Evolutionary conservation across 2,888 invertebrate genomes (phyloP), one percentile per base, ranked within the genome.

Genomic region (Microdon myrmicae): DNA sequence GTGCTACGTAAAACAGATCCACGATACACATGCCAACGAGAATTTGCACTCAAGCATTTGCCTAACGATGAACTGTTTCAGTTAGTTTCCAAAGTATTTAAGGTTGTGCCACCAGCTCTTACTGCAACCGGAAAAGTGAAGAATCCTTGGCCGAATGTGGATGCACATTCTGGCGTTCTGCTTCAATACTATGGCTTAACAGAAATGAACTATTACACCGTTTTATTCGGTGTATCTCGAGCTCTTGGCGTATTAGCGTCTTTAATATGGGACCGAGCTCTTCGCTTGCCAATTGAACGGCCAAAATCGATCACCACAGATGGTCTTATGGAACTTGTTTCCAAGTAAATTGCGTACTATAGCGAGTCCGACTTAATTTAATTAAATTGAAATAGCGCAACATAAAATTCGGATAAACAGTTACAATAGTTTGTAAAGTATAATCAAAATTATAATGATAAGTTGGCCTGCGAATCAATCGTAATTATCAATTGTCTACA

Each of bases 81-180:
- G 82, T 81, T 94, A 70, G 93, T 93, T 16, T 86, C 90, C 13
- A 87, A 87, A 74, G 82, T 93, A 31, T 94, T 90, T 84, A 90
- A 92, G 80, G 84, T 93, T 54, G 90, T 90, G 32, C 94, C 94
- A 12, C 87, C 89, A 72, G 85, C 93, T 68, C 86, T 94, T 31
- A 83, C 87, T 70, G 90, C 90, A 75, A 87, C 88, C 68, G 93
- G 93, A 72, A 94, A 94, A 80, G 92, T 92, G 9, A 89, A 90
- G 84, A 94, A 94, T 83, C 94, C 94, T 61, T 94, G 92, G 92
- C 94, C 94, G 68, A 94, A 94, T 81, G 93, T 94, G 71, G 94
- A 94, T 79, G 92, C 94, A 49, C 93, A 94, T 81, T 92, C 92
- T 64, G 94, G 94, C 69, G 92, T 90, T 13, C 81, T 91, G 43